phyloP scores from a whole-genome alignment of 2,888 invertebrate species.

The Tipula helvola region DNA sequence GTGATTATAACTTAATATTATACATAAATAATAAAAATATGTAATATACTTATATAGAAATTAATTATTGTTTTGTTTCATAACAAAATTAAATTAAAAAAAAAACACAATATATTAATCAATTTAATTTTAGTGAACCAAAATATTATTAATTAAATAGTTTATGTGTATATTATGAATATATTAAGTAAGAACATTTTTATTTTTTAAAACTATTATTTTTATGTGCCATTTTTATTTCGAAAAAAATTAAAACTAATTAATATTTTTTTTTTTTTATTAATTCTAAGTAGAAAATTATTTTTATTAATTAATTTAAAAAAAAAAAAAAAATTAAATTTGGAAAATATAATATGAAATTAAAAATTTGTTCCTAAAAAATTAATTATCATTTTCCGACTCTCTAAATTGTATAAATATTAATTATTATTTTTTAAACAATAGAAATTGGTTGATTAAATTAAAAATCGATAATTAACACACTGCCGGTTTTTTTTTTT shows the following conservation, averaged over 20 bases:
- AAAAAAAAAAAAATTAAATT: not conserved
- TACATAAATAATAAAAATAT: not conserved
- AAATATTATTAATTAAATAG: not conserved
- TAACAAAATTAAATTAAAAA: not conserved
- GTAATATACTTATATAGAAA: not conserved
- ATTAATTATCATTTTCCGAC: not conserved
- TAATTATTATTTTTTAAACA: not conserved
- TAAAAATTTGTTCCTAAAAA: not conserved
- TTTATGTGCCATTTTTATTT: not conserved
- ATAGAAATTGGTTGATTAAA: not conserved
- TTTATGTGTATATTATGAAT: not conserved
- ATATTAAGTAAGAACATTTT: not conserved
- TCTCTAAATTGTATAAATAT: not conserved
- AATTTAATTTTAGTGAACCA: not conserved
- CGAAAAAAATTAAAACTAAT: not conserved
- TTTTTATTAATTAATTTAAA: too few species aligned
- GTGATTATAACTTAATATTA: not conserved
- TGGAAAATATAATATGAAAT: not conserved
- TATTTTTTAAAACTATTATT: not conserved
- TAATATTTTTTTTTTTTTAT: not conserved
- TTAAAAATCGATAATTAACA: not conserved
- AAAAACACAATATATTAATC: not conserved
- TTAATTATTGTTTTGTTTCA: not conserved
- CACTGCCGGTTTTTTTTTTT: not conserved
- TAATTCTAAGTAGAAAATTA: not conserved